These are phyloP conservation scores for Pterobdella sp. DNA, from an alignment of 2,888 invertebrate species.

Conservation along the genomic window DNA sequence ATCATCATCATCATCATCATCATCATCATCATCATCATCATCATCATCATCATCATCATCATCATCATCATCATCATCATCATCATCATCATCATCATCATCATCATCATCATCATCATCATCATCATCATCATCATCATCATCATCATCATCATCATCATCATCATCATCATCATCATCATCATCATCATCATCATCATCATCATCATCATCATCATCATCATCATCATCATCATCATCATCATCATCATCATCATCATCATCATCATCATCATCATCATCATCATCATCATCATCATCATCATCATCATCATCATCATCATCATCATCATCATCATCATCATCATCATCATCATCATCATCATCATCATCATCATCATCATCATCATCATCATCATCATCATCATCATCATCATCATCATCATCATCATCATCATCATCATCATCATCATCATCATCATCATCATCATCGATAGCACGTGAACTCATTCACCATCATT, in stretches of 20 bases:
- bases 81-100: conserved; percentile 11
- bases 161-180: conserved; percentile 31
- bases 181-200: neutral
- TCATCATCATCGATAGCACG: conserved; percentile 13
- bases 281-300: conserved; percentile 26
- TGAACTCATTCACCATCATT: no score
- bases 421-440: conserved; percentile 23
- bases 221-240: conserved; percentile 30
- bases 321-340: conserved; percentile 33
- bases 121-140: conserved; percentile 15
- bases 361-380: conserved; percentile 30
- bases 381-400: conserved; percentile 31
- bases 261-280: conserved; percentile 32
- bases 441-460: conserved; percentile 18
- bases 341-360: conserved; percentile 30
- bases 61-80: conserved; percentile 29
- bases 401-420: no score
- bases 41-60: conserved; percentile 29
- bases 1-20: conserved; percentile 33
- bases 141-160: conserved; percentile 28
- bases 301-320: conserved; percentile 32
- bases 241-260: conserved; percentile 30
- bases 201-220: conserved; percentile 31
- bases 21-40: conserved; percentile 5
- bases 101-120: conserved; percentile 32